Percentiles rank a stretch among this genome's conserved stretches.
Evolutionary conservation across 2,113 vertebrate genomes (phyloP).

Genomic region (Etheostoma spectabile): DNA sequence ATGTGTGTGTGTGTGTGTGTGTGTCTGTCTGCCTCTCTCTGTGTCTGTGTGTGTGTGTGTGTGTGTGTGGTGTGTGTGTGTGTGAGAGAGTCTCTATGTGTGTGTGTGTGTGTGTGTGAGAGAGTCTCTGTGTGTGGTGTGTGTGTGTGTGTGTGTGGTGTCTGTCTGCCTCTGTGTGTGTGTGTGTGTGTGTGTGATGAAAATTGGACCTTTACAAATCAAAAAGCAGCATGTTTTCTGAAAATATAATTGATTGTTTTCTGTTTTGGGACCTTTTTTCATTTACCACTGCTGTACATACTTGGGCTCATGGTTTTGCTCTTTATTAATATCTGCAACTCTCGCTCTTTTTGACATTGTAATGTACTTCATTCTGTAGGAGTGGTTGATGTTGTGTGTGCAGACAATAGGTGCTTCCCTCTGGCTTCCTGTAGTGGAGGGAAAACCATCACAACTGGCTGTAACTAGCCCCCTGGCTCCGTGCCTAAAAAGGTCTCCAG

Average conservation of each 20-base stretch:
- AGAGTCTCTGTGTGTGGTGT: too few relatives aligned
- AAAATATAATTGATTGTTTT: neutral
- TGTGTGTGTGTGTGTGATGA: too few relatives aligned
- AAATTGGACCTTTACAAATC: neutral
- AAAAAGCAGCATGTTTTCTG: neutral
- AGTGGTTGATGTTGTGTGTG: conserved; percentile 61
- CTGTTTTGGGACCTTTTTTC: too few relatives aligned
- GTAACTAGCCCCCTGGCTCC: conserved; percentile 60
- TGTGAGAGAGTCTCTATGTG: too few relatives aligned
- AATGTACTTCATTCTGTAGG: conserved; percentile 40
- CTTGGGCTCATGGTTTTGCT: conserved; percentile 5
- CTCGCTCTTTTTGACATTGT: conserved; percentile 65
- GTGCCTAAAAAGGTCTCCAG: conserved; percentile 59
- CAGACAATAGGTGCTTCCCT: conserved; percentile 76
- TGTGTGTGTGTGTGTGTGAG: too few relatives aligned
- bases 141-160: too few relatives aligned
- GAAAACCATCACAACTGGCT: conserved; percentile 63
- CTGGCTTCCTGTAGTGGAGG: conserved; percentile 76
- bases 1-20: too few relatives aligned
- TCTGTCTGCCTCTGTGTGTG: too few relatives aligned
- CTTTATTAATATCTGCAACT: conserved; percentile 39
- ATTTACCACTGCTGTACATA: neutral
- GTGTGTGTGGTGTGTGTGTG: neutral
- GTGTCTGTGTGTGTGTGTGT: too few relatives aligned
- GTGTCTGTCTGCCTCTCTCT: too few relatives aligned